Base-by-base conservation (phyloP, 2,113 vertebrate species). In the Phodopus roborovskii region DNA sequence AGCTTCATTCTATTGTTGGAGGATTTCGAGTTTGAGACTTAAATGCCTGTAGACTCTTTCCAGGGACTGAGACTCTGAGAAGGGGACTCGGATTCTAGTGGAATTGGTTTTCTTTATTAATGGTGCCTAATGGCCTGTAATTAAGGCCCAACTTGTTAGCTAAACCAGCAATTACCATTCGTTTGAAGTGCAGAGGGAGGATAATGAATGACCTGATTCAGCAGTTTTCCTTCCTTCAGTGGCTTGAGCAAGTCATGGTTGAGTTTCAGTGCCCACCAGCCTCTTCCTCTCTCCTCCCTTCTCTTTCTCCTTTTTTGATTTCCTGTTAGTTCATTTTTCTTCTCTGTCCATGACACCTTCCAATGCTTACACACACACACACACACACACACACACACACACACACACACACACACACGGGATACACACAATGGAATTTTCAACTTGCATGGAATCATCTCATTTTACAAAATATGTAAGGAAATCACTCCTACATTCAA, bases 71-170 rank as follows among this genome's bases (percentile, higher is more conserved):
- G 90, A 90, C 28, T 33, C 36, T 78, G 13, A 77, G 94, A 60
- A 68, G 60, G 58, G 95, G 91, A 95, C 89, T 96, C 90, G 88
- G 87, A 96, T 96, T 94, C 93, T 74, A 95, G 93, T 85, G 93
- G 92, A 97, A 93, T 97, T 3, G 26, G 79, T 90, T 97, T 96
- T 84, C 90, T 93, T 96, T 97, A 97, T 97, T 97, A 97, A 97
- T 93, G 93, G 66, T 64, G 83, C 84, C 84, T 96, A 97, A 97
- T 95, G 94, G 96, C 90, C 96, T 96, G 92, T 96, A 97, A 97
- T 97, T 97, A 97, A 97, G 96, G 91, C 93, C 96, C 96, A 91
- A 92, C 96, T 97, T 97, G 95, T 97, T 94, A 97, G 95, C 91
- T 91, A 96, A 97, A 96, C 94, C 95, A 97, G 91, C 89, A 97